Conservation (phyloP, 2,888 invertebrate species). For the Mesochorus sp. region DNA sequence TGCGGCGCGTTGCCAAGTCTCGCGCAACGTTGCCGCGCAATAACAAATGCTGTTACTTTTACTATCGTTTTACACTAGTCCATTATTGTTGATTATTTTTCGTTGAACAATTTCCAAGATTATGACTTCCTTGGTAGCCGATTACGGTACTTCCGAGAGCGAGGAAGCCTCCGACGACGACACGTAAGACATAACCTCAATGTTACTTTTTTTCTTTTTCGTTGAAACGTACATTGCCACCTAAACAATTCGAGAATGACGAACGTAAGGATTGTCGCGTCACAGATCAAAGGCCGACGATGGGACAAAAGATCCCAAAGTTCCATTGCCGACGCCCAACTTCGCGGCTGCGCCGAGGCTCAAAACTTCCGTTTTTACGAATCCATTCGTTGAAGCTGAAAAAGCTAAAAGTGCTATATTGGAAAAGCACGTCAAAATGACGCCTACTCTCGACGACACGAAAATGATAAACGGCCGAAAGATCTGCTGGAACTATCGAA, state of each 20-base stretch:
- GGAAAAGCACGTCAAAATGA: constrained; percentile 97
- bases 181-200: constrained; percentile 72
- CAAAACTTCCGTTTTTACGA: constrained; percentile 91
- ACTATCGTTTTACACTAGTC: too few species aligned
- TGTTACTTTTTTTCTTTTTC: constrained; percentile 6
- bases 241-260: not conserved
- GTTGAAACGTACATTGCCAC: not conserved
- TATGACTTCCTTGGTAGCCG: constrained; percentile 87
- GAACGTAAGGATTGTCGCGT: too few species aligned
- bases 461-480: constrained; percentile 93
- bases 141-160: constrained; percentile 86
- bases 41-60: too few species aligned
- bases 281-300: too few species aligned
- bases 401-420: constrained; percentile 92
- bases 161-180: constrained; percentile 78
- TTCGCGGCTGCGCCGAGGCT: constrained; percentile 84
- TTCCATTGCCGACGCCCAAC: constrained; percentile 86
- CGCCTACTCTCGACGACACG: constrained; percentile 86
- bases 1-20: too few species aligned
- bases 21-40: too few species aligned
- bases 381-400: constrained; percentile 94
- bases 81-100: constrained; percentile 58
- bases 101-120: constrained; percentile 67
- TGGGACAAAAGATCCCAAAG: constrained; percentile 67
- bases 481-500: constrained; percentile 96